These are phyloP conservation scores for Barbus barbus DNA, from an alignment of 2,113 vertebrate genomes.

Conservation along the genomic window DNA sequence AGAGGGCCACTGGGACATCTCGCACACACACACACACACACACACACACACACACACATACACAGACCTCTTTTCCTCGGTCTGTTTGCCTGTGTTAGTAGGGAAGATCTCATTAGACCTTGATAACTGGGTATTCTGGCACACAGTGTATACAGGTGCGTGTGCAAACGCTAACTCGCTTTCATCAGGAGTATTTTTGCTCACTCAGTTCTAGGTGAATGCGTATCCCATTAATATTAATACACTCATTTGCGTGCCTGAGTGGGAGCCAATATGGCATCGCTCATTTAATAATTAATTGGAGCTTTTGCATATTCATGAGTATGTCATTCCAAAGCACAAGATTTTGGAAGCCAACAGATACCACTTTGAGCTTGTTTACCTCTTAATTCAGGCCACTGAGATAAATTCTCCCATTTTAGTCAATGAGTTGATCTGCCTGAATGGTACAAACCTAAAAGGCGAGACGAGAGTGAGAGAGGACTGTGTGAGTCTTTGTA, in stretches of 20 bases:
- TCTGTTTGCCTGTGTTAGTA: not conserved
- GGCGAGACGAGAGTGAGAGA: not conserved
- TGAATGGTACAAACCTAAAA: not conserved
- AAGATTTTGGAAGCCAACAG: conserved; percentile 30
- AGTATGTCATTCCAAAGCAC: not conserved
- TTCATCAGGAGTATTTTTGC: conserved; percentile 36
- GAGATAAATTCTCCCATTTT: conserved; percentile 10
- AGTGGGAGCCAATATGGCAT: conserved; percentile 48
- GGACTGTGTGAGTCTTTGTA: not conserved
- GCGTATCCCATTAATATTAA: conserved; percentile 47
- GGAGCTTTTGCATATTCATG: conserved; percentile 49
- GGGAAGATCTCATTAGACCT: conserved; percentile 42
- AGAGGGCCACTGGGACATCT: conserved; percentile 25
- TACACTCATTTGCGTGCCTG: conserved; percentile 46
- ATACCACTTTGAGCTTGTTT: conserved; percentile 45
- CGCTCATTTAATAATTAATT: conserved; percentile 55
- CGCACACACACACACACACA: not conserved
- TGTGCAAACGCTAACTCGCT: conserved; percentile 8
- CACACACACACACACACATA: not conserved
- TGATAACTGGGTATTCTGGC: conserved; percentile 44
- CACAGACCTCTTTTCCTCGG: not conserved
- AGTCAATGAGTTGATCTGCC: not conserved
- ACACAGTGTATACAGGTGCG: conserved; percentile 32
- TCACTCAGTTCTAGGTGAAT: conserved; percentile 38
- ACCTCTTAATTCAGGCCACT: conserved; percentile 15